Evolutionary conservation across 2,888 invertebrate genomes (phyloP).

Genomic region (Watsonalla cultraria): DNA sequence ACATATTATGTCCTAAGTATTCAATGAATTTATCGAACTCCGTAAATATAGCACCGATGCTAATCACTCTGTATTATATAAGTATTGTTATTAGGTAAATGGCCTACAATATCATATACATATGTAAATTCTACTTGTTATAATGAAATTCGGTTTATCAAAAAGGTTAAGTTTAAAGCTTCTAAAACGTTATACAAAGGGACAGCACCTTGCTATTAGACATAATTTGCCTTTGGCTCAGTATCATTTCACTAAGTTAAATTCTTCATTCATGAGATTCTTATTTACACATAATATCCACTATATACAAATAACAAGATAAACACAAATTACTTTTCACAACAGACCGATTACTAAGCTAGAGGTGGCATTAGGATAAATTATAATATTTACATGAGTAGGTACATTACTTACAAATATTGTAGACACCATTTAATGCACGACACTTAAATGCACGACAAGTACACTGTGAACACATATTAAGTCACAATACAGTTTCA

Average conservation of each 20-base stretch:
- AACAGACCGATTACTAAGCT: slow-evolving; percentile 21
- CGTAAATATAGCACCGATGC: not conserved
- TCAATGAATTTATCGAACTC: too few species aligned
- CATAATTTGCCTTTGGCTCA: slow-evolving; percentile 71
- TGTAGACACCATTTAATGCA: slow-evolving; percentile 38
- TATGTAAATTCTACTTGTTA: slow-evolving; percentile 10
- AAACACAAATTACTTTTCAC: slow-evolving; percentile 26
- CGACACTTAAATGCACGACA: slow-evolving; percentile 12
- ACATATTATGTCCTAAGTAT: too few species aligned
- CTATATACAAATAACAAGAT: slow-evolving; percentile 34
- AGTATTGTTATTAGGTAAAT: not conserved
- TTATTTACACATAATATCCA: slow-evolving; percentile 40
- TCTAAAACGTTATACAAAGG: slow-evolving; percentile 50
- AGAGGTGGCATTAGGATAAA: slow-evolving; percentile 44
- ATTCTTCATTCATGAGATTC: slow-evolving; percentile 49
- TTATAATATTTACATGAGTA: slow-evolving; percentile 39
- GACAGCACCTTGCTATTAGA: slow-evolving; percentile 68
- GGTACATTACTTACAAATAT: slow-evolving; percentile 19
- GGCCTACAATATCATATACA: slow-evolving; percentile 15
- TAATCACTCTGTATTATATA: not conserved
- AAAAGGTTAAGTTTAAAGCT: slow-evolving; percentile 55
- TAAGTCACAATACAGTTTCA: slow-evolving; percentile 6
- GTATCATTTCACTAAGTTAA: slow-evolving; percentile 33
- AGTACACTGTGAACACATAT: slow-evolving; percentile 37
- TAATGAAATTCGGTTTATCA: slow-evolving; percentile 50